Base-by-base conservation (phyloP, 2,113 vertebrate species). In the Psammodynastes pulverulentus region DNA sequence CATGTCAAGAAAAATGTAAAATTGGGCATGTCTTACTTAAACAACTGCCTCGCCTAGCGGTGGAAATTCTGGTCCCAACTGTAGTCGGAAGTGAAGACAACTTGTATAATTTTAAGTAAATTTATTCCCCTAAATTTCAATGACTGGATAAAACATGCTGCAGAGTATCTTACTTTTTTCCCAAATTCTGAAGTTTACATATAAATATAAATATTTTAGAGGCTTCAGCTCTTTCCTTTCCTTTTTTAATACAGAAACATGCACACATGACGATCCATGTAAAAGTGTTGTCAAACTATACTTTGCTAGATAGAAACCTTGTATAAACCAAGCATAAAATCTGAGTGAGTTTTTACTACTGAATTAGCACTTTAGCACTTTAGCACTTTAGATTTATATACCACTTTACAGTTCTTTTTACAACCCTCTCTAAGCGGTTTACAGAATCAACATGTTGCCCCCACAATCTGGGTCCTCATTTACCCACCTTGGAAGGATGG, bases 291-390 rank as follows among this genome's bases (percentile, higher is more conserved):
- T 96, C 92, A 95, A 96, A 95, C 95, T 96, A 96, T 95, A 94
- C 96, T 53, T 19, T 53, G 52, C 52, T 53, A 53, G 52, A 53
- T 89, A 92, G 94, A 96, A 79, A 96, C 94, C 95, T 17, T 94
- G 95, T 95, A 94, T 96, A 96, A 96, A 96, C 94, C 95, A 96
- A 95, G 95, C 95, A 95, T 96, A 96, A 96, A 97, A 94, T 94
- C 91, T 94, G 94, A 96, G 95, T 96, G 96, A 94, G 58, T 95
- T 97, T 95, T 97, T 96, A 97, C 95, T 96, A 95, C 92, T 29
- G 90, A 24, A 90, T 67, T 95, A 96, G n/a, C n/a, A n/a, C n/a
- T n/a, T n/a, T n/a, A n/a, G n/a, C n/a, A n/a, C n/a, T n/a, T n/a
- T n/a, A n/a, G n/a, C n/a, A n/a, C n/a, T n/a, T n/a, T n/a, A n/a